Conservation (phyloP, 2,113 vertebrate species). For the Stercorarius parasiticus region DNA sequence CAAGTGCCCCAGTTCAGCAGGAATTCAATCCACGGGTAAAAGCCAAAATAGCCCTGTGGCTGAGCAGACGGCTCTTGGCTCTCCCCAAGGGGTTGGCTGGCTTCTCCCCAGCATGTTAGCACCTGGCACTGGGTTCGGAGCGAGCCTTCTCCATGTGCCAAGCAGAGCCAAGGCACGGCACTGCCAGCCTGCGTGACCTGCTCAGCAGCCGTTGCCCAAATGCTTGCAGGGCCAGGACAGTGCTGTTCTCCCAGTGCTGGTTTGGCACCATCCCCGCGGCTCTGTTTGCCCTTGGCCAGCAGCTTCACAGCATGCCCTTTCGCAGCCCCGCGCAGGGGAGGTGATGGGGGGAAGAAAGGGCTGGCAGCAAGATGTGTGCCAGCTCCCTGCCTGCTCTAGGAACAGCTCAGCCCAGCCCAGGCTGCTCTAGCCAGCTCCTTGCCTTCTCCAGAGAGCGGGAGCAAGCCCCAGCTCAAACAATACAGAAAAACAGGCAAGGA, state of each 20-base stretch:
- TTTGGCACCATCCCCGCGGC: not conserved
- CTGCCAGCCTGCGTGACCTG: not conserved
- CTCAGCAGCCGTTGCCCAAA: accelerated
- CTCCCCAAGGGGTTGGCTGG: not conserved
- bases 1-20: not conserved
- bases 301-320: not conserved
- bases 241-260: not conserved
- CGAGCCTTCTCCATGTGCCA: not conserved
- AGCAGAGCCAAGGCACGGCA: not conserved
- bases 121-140: not conserved
- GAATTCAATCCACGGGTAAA: not conserved
- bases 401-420: not conserved
- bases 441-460: not conserved
- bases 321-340: not conserved
- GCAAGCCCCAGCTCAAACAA: not conserved
- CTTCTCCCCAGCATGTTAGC: not conserved
- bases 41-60: not conserved
- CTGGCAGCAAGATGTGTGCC: not conserved
- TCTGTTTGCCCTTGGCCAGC: not conserved
- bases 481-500: not conserved
- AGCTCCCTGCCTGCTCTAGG: not conserved
- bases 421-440: not conserved
- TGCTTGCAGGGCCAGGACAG: not conserved
- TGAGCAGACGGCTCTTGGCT: not conserved
- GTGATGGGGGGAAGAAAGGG: not conserved